Base-by-base conservation (phyloP, 2,888 invertebrate species). In the Smittia sp. region DNA sequence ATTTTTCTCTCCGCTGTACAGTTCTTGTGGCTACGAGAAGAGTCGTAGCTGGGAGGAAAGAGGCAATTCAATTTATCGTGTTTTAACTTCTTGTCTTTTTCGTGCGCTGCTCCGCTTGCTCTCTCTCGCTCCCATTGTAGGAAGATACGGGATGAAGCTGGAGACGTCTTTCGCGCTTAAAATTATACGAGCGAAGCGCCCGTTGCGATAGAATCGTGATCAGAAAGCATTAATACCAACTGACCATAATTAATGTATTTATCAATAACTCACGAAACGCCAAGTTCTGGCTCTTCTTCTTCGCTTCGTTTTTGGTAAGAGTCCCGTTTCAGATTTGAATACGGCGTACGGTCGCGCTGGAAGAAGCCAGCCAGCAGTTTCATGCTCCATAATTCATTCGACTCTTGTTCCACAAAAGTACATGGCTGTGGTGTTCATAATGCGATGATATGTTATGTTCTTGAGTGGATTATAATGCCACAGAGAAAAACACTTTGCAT, bases 181-280 rank as follows among this genome's bases (percentile, higher is more conserved):
- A 58, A 58, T 58, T 58, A 58, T 58, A 58, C 58, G 58, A 58
- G 22, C 58, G 7, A 58, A 58, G 58, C 58, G 22, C 58, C 58
- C 58, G 58, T 58, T 58, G 58, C 58, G 58, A 63, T 63, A 24
- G 63, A 63, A 63, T 63, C 63, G 63, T 63, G 63, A 63, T 63
- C 63, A 63, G 27, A 63, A 63, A 24, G 27, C 27, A 22, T 63
- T 63, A 63, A 63, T 27, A 63, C 25, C 6, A 63, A 63, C 63
- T 63, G 63, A 63, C 27, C 63, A 63, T 63, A 63, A 63, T 63
- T 63, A 63, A 63, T 63, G 63, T 63, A 27, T 63, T 63, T 63
- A 63, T 63, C 63, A 63, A 63, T 63, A 63, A 63, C 63, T 63
- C 63, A 63, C 63, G 63, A 58, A 63, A 63, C 63, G 22, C 63